These are phyloP conservation scores for Rhinolophus sinicus DNA, from an alignment of 2,113 vertebrate genomes.

Conservation along the genomic window DNA sequence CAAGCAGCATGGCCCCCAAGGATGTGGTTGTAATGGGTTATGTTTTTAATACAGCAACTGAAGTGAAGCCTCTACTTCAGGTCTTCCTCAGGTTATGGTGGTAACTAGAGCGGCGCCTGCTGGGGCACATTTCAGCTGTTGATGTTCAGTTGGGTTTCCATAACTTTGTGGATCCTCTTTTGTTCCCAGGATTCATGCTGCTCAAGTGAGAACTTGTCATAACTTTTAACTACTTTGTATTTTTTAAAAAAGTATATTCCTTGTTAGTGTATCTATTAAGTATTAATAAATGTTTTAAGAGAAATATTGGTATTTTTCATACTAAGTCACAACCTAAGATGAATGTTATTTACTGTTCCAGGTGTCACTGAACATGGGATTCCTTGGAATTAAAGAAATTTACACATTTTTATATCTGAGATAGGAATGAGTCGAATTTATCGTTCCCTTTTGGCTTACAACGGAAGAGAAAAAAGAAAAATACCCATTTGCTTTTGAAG, in stretches of 20 bases:
- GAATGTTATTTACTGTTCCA: neutral
- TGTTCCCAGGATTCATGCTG: neutral
- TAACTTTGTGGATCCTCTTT: neutral
- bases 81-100: neutral
- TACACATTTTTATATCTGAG: neutral
- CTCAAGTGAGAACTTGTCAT: neutral
- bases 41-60: neutral
- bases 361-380: neutral
- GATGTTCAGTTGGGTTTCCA: neutral
- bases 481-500: conserved; percentile 17
- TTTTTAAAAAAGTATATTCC: neutral
- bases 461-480: neutral
- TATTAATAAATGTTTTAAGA: conserved; percentile 20
- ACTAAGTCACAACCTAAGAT: neutral
- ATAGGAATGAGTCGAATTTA: neutral
- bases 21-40: neutral
- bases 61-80: neutral
- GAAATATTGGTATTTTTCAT: conserved; percentile 15
- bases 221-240: neutral
- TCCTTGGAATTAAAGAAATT: neutral
- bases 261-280: neutral
- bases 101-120: neutral
- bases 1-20: neutral
- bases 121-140: neutral
- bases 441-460: conserved; percentile 10